These are phyloP conservation scores for Esperia sulphurella DNA, from an alignment of 2,888 invertebrate species.

Conservation along the genomic window DNA sequence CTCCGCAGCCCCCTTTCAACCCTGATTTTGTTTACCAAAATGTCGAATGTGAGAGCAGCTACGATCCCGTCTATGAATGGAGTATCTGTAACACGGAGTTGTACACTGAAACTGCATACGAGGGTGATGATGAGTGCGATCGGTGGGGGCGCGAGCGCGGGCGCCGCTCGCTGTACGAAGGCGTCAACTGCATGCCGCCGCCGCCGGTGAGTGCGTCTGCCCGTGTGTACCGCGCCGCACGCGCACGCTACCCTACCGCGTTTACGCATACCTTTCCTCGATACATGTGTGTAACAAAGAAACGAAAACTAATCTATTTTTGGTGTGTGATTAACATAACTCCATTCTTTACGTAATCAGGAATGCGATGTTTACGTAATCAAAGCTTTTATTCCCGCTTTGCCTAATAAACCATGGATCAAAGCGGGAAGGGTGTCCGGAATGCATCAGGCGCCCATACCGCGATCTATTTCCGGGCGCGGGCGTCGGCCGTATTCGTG, in stretches of 20 bases:
- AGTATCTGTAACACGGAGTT: slow-evolving; percentile 33
- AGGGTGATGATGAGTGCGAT: slow-evolving; percentile 33
- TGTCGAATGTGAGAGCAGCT: slow-evolving; percentile 28
- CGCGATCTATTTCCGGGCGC: slow-evolving; percentile 74
- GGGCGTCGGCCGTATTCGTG: slow-evolving; percentile 66
- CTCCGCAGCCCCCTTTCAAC: slow-evolving; percentile 62
- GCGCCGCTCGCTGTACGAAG: slow-evolving; percentile 65
- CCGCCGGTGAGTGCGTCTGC: slow-evolving; percentile 60
- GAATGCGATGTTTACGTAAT: slow-evolving; percentile 17
- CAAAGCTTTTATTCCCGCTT: slow-evolving; percentile 29
- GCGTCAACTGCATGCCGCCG: slow-evolving; percentile 54
- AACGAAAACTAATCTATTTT: slow-evolving; percentile 21
- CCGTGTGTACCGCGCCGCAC: slow-evolving; percentile 49
- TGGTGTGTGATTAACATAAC: slow-evolving; percentile 10
- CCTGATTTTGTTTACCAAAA: slow-evolving; percentile 51
- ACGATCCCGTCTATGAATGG: slow-evolving; percentile 28
- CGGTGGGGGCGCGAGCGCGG: slow-evolving; percentile 55
- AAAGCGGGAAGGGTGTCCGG: slow-evolving; percentile 60
- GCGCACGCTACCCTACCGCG: slow-evolving; percentile 41
- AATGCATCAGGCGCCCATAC: slow-evolving; percentile 65
- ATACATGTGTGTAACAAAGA: slow-evolving; percentile 25
- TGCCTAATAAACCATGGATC: slow-evolving; percentile 48
- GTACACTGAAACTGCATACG: slow-evolving; percentile 32
- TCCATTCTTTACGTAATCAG: not conserved
- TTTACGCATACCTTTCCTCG: slow-evolving; percentile 31